Conservation (phyloP, 2,113 vertebrate genomes). For the Ancistrus triradiatus region DNA sequence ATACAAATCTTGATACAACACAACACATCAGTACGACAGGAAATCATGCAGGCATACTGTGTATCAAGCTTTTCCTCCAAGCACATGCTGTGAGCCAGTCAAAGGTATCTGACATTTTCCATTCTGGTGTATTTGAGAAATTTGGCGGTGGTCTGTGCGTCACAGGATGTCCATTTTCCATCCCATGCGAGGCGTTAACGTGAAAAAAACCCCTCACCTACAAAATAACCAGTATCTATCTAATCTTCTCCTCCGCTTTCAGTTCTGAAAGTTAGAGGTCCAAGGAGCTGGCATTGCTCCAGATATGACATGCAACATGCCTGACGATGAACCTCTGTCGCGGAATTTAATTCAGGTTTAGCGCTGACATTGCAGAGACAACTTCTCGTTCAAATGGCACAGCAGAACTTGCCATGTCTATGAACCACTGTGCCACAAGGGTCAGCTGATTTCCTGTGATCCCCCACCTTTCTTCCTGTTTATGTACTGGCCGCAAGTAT, state of each 20-base stretch:
- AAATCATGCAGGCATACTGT: background rate
- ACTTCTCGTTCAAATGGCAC: slow-evolving; percentile 8
- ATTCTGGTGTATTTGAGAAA: slow-evolving; percentile 35
- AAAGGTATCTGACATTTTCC: slow-evolving; percentile 42
- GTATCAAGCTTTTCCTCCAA: background rate
- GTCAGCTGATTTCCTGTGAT: slow-evolving; percentile 46
- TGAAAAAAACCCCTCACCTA: slow-evolving; percentile 4
- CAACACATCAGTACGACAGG: background rate
- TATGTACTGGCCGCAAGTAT: slow-evolving; percentile 9
- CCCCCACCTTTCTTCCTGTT: slow-evolving; percentile 23
- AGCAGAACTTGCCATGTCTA: slow-evolving; percentile 6
- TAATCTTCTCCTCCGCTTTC: background rate
- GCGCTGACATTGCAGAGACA: background rate
- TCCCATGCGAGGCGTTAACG: slow-evolving; percentile 15
- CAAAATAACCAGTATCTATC: background rate
- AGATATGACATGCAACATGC: background rate
- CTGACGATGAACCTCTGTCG: background rate
- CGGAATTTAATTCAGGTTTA: background rate
- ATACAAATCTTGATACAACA: background rate
- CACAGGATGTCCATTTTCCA: slow-evolving; percentile 48
- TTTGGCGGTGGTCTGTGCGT: slow-evolving; percentile 31
- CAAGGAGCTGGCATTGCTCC: background rate
- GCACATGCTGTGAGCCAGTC: slow-evolving; percentile 5
- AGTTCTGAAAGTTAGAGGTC: background rate
- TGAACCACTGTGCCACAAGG: slow-evolving; percentile 32